Evolutionary conservation across 2,797 vertebrate species (phyloP).

Genomic region (Sphenopsis melanotis): DNA sequence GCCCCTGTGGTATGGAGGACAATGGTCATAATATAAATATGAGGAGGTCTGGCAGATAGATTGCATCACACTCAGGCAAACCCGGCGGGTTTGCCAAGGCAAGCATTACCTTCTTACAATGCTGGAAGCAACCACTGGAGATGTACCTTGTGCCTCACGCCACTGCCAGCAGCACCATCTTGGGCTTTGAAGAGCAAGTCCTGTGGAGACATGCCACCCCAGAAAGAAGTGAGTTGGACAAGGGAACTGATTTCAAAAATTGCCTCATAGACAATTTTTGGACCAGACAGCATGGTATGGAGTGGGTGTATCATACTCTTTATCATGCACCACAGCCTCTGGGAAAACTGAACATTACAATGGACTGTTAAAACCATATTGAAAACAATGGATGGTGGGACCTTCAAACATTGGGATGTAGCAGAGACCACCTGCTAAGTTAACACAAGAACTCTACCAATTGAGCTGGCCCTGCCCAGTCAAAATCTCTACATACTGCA

Average conservation of each 20-base stretch:
- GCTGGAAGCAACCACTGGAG: not conserved
- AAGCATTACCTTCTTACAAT: accelerated
- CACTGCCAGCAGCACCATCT: not conserved
- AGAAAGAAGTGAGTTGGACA: not conserved
- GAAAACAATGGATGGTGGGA: not conserved
- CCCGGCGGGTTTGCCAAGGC: not conserved
- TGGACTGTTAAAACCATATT: not conserved
- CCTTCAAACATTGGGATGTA: not conserved
- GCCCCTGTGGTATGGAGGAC: not conserved
- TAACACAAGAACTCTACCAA: not conserved
- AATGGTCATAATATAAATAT: not conserved
- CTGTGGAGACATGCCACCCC: not conserved
- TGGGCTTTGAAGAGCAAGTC: not conserved
- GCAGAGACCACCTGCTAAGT: not conserved
- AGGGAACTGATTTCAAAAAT: not conserved
- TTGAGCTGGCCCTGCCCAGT: not conserved
- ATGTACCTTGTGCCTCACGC: not conserved
- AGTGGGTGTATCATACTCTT: not conserved
- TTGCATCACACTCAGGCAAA: not conserved
- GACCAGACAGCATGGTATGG: not conserved
- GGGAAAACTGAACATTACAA: not conserved
- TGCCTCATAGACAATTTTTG: not conserved
- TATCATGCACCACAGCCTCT: not conserved
- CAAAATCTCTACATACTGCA: not conserved
- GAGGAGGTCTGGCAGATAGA: too few species aligned